A percentile compares a stretch with the other conserved stretches of the same genome.
Evolutionary conservation across 2,797 vertebrate species (phyloP).

Genomic region (Eremophila alpestris): DNA sequence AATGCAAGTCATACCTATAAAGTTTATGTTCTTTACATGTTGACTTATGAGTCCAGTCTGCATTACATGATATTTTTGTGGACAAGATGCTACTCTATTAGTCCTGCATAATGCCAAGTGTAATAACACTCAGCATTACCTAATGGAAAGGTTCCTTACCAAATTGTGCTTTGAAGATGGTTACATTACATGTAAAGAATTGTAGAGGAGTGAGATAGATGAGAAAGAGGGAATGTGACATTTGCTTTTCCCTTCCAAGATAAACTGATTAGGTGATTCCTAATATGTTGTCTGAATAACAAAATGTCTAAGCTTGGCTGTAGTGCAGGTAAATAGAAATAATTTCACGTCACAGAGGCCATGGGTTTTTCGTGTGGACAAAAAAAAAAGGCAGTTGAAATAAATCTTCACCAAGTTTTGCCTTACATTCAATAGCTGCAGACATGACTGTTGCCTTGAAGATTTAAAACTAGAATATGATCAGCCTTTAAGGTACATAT

Average conservation of each 20-base stretch:
- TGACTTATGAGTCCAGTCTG: constrained; percentile 8
- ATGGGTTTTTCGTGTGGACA: neutral
- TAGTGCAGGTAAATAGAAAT: neutral
- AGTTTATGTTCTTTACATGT: neutral
- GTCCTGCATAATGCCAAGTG: neutral
- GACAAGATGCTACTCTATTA: neutral
- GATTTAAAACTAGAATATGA: neutral
- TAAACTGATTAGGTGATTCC: neutral
- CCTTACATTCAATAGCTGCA: neutral
- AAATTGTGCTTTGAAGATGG: neutral
- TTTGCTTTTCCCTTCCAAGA: neutral
- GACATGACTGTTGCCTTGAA: neutral
- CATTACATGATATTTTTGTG: neutral
- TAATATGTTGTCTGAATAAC: neutral
- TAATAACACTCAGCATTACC: neutral
- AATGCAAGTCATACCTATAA: neutral
- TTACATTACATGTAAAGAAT: neutral
- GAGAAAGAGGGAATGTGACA: neutral
- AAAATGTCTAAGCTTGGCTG: neutral
- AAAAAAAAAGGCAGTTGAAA: neutral
- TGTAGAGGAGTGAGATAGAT: neutral
- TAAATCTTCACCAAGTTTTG: neutral
- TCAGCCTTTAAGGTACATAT: neutral
- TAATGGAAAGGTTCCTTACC: neutral
- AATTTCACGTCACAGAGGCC: neutral